Conservation (phyloP, 2,888 invertebrate species). For the Agrenia bidenticulata region DNA sequence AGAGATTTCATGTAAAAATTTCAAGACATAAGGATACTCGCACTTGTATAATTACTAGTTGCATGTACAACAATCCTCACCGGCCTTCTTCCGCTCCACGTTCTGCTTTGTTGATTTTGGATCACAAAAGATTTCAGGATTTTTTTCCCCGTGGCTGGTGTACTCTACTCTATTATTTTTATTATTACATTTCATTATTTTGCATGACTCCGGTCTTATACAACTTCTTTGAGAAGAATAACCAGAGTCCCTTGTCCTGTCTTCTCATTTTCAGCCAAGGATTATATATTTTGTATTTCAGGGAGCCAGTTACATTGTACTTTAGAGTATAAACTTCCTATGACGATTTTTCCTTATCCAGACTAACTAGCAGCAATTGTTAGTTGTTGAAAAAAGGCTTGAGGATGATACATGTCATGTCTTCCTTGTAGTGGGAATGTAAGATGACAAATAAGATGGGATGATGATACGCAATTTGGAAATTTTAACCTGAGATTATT, state of each 20-base stretch:
- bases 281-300: no score
- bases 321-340: no score
- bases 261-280: neutral
- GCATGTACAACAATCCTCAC: conserved; percentile 2
- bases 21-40: no score
- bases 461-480: conserved; percentile 4
- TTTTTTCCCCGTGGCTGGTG: conserved; percentile 2
- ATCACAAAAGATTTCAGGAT: conserved; percentile 9
- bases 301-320: no score
- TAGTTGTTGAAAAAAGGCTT: neutral
- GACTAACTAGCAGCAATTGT: conserved; percentile 1
- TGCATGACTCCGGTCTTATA: conserved; percentile 9
- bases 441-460: conserved; percentile 6
- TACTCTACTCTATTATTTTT: conserved; percentile 10
- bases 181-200: conserved; percentile 19
- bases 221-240: no score
- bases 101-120: conserved; percentile 18
- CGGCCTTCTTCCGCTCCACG: conserved; percentile 8
- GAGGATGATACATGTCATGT: conserved; percentile 7
- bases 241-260: neutral
- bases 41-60: conserved; percentile 6
- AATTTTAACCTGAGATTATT: neutral
- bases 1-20: no score
- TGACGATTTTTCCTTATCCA: neutral
- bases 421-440: neutral